Evolutionary conservation across 2,113 vertebrate genomes (phyloP).

Genomic region (Anser brachyrhynchus): DNA sequence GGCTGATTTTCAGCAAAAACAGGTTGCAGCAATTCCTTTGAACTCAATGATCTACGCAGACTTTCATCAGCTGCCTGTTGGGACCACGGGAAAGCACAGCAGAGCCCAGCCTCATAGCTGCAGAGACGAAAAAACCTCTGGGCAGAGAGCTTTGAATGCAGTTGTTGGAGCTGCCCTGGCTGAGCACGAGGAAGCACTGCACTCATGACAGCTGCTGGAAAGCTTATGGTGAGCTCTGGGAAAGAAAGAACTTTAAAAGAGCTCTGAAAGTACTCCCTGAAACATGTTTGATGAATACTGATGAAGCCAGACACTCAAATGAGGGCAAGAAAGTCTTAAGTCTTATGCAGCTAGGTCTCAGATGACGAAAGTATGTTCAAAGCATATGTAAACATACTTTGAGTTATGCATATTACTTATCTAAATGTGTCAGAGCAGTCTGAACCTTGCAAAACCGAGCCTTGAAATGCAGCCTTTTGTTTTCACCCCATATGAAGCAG

Average conservation of each 20-base stretch:
- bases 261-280: background rate
- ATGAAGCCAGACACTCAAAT: background rate
- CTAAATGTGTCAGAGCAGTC: background rate
- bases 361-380: background rate
- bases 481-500: background rate
- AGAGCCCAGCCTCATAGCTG: background rate
- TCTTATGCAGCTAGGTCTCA: background rate
- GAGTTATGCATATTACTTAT: background rate
- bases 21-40: background rate
- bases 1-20: background rate
- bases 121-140: background rate
- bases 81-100: background rate
- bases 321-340: background rate
- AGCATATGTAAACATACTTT: background rate
- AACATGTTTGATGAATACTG: background rate
- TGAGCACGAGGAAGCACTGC: background rate
- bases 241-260: background rate
- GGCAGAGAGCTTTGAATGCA: background rate
- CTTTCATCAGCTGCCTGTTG: background rate
- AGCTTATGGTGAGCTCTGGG: background rate
- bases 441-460: background rate
- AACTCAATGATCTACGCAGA: background rate
- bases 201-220: background rate
- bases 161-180: background rate
- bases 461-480: slow-evolving; percentile 1